These are phyloP conservation scores for Lepus oiostolus DNA, from an alignment of 2,797 vertebrate genomes.

Conservation along the genomic window DNA sequence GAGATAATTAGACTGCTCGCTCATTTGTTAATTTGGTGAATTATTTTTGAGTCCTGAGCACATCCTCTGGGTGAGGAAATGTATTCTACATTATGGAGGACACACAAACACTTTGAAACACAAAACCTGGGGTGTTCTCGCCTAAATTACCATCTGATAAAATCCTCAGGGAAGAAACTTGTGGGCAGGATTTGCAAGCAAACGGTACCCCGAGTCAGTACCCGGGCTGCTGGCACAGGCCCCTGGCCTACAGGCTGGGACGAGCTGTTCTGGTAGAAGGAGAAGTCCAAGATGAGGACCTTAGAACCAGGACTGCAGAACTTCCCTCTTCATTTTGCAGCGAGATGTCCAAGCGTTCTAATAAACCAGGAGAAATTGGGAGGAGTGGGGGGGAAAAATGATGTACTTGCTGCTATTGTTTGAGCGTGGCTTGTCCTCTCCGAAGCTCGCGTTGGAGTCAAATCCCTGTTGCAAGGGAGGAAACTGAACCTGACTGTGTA, in stretches of 20 bases:
- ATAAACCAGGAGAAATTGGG: neutral
- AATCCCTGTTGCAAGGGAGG: too few species aligned
- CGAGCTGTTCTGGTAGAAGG: neutral
- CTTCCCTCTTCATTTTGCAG: constrained; percentile 31
- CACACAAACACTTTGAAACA: neutral
- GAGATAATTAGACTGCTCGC: constrained; percentile 48
- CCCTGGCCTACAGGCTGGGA: neutral
- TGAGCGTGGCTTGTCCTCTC: too few species aligned
- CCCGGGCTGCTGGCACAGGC: neutral
- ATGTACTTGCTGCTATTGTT: too few species aligned
- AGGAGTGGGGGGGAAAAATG: neutral
- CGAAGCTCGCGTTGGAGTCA: too few species aligned
- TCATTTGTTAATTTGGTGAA: constrained; percentile 28
- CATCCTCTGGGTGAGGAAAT: neutral
- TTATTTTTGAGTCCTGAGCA: constrained; percentile 19
- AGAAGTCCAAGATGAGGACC: neutral
- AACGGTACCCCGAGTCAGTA: neutral
- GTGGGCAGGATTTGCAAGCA: constrained; percentile 45
- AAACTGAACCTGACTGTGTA: too few species aligned
- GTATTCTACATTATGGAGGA: neutral
- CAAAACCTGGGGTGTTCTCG: neutral
- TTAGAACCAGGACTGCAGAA: constrained; percentile 14
- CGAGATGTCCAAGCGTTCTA: constrained; percentile 21
- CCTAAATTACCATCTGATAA: constrained; percentile 24
- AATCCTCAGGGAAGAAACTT: constrained; percentile 46